Evolutionary conservation across 2,888 invertebrate species (phyloP).

Genomic region (Scaeva pyrastri): DNA sequence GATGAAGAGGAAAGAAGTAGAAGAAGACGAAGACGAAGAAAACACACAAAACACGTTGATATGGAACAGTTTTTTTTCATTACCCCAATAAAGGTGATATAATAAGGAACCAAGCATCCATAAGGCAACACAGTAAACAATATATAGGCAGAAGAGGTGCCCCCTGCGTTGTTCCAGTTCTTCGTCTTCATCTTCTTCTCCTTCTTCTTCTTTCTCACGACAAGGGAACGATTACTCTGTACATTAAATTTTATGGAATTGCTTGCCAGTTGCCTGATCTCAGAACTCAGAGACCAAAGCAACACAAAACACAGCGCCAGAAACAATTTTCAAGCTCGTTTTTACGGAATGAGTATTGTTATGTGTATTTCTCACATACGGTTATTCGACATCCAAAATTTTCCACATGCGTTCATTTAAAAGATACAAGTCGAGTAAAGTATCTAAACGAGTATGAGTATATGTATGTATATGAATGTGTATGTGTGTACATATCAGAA

Average conservation of each 20-base stretch:
- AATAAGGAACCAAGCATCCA: conserved; percentile 49
- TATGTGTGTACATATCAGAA: conserved; percentile 1
- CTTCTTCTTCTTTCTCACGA: background rate
- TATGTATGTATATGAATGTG: no score
- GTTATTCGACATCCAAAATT: conserved; percentile 26
- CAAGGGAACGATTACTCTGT: conserved; percentile 49
- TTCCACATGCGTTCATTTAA: conserved; percentile 38
- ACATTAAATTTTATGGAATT: conserved; percentile 61
- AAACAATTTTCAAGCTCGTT: background rate
- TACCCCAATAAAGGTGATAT: conserved; percentile 50
- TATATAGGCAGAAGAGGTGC: no score
- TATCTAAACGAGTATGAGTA: no score
- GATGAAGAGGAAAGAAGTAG: no score
- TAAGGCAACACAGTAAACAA: background rate
- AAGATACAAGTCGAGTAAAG: no score
- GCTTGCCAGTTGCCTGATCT: conserved; percentile 14
- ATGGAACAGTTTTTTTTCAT: conserved; percentile 18
- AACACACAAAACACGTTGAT: conserved; percentile 17
- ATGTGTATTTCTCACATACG: conserved; percentile 34
- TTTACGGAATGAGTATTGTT: conserved; percentile 43
- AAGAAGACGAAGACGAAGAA: no score
- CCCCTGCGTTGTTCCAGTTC: background rate
- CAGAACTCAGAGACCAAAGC: background rate
- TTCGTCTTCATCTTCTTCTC: background rate
- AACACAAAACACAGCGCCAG: conserved; percentile 1